phyloP scores from a whole-genome alignment of 2,113 vertebrate species.

The Aptenodytes patagonicus region DNA sequence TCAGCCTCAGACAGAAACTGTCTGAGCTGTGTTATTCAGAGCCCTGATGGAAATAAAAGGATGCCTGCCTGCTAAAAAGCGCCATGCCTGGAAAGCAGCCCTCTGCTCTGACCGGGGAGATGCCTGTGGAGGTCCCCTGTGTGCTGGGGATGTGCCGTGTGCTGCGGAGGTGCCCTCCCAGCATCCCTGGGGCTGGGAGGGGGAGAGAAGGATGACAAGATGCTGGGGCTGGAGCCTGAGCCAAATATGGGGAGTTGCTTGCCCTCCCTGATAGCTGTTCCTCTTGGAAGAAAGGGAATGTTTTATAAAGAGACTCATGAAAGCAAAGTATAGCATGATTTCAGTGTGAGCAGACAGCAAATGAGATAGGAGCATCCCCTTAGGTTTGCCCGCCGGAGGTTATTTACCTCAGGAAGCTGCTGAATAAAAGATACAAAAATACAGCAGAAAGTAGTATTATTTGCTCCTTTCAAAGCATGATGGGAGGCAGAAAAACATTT shows the following conservation, averaged over 20 bases:
- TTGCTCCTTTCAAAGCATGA: conserved; percentile 21
- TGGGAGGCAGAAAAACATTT: conserved; percentile 12
- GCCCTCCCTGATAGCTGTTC: neutral
- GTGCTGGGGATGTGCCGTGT: neutral
- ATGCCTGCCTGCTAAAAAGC: neutral
- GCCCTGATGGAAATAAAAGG: neutral
- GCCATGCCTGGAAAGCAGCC: neutral
- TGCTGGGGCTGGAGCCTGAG: neutral
- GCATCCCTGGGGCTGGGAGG: neutral
- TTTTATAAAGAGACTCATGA: conserved; percentile 42
- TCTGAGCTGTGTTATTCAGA: neutral
- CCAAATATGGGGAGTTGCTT: neutral
- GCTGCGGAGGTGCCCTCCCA: neutral
- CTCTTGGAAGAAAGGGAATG: neutral
- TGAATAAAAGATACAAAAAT: conserved; percentile 51
- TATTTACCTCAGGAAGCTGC: conserved; percentile 59
- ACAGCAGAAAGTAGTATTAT: neutral
- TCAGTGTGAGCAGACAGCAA: neutral
- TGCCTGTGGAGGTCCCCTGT: neutral
- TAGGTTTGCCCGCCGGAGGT: conserved; percentile 35
- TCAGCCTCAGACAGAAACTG: neutral
- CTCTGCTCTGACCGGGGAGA: neutral
- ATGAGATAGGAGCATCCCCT: conserved; percentile 35
- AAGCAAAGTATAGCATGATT: conserved; percentile 10
- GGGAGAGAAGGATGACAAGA: neutral